Percentiles rank a stretch among this genome's conserved stretches.
phyloP scores from a whole-genome alignment of 2,888 invertebrate species.

The Napeogenes sylphis region DNA sequence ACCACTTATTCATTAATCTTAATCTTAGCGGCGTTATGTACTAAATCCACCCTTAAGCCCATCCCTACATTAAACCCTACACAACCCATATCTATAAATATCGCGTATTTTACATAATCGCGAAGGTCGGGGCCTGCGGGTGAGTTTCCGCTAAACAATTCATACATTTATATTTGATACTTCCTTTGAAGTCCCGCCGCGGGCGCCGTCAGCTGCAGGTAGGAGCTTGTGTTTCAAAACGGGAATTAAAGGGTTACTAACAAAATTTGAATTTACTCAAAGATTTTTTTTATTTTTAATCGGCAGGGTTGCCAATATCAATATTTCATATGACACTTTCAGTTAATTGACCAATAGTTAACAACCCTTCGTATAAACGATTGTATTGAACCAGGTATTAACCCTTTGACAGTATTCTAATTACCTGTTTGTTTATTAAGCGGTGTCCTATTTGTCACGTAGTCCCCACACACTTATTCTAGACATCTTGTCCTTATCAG shows the following conservation, averaged over 20 bases:
- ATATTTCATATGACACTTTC: slow-evolving; percentile 44
- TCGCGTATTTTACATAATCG: slow-evolving; percentile 34
- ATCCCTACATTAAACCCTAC: background rate
- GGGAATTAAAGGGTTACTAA: slow-evolving; percentile 1
- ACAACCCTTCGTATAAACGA: too few relatives aligned
- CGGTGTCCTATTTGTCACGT: slow-evolving; percentile 58
- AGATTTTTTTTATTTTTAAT: background rate
- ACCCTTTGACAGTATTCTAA: slow-evolving; percentile 73
- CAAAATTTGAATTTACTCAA: too few relatives aligned
- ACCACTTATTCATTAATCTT: too few relatives aligned
- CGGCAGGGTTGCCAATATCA: background rate
- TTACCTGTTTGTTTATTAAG: slow-evolving; percentile 67
- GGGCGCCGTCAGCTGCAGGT: slow-evolving; percentile 70
- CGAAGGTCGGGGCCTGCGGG: slow-evolving; percentile 51
- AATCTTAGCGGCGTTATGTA: too few relatives aligned
- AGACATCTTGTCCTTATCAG: background rate
- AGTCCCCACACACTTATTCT: slow-evolving; percentile 59
- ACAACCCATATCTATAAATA: slow-evolving; percentile 17
- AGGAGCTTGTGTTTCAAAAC: slow-evolving; percentile 51
- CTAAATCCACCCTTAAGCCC: too few relatives aligned
- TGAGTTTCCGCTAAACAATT: slow-evolving; percentile 71
- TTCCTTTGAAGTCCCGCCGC: slow-evolving; percentile 72
- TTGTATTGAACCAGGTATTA: slow-evolving; percentile 48
- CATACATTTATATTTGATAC: slow-evolving; percentile 62
- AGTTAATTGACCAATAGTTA: slow-evolving; percentile 44